phyloP scores from a whole-genome alignment of 2,888 invertebrate genomes.

The Lasiommata megera region DNA sequence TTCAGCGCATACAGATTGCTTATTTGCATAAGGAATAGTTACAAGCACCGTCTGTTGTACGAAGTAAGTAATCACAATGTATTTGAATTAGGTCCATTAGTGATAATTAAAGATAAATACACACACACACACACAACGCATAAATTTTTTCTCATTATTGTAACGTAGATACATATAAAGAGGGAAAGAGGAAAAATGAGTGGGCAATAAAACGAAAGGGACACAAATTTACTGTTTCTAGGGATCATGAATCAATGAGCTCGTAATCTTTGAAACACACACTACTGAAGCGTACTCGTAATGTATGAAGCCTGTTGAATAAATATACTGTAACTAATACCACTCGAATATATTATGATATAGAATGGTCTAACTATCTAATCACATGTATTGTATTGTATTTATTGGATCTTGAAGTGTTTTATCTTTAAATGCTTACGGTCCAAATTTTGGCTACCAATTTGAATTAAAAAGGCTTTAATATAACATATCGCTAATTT shows the following conservation, averaged over 20 bases:
- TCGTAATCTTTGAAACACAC: slow-evolving; percentile 41
- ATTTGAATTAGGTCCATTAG: slow-evolving; percentile 25
- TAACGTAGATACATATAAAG: slow-evolving; percentile 16
- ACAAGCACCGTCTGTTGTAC: slow-evolving; percentile 40
- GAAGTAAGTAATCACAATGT: slow-evolving; percentile 30
- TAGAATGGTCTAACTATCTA: too few species aligned
- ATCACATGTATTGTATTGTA: too few species aligned
- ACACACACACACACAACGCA: slow-evolving; percentile 11
- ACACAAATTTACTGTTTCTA: slow-evolving; percentile 50
- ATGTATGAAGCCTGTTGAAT: too few species aligned
- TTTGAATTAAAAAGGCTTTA: too few species aligned
- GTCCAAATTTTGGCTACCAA: too few species aligned
- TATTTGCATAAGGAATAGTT: slow-evolving; percentile 60
- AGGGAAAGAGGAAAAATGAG: slow-evolving; percentile 34
- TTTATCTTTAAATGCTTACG: too few species aligned
- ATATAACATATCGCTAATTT: too few species aligned
- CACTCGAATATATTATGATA: too few species aligned
- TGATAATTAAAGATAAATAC: slow-evolving; percentile 26
- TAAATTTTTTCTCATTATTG: slow-evolving; percentile 13
- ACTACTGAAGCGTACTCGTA: background rate
- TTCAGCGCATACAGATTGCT: slow-evolving; percentile 71
- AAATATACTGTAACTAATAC: too few species aligned
- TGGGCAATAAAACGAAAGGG: slow-evolving; percentile 50
- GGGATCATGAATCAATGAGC: slow-evolving; percentile 55
- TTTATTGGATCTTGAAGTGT: too few species aligned